Evolutionary conservation across 1,140 invertebrate species (phyloP), one percentile per base, ranked within the genome.

Genomic region (Lepidostoma basale): DNA sequence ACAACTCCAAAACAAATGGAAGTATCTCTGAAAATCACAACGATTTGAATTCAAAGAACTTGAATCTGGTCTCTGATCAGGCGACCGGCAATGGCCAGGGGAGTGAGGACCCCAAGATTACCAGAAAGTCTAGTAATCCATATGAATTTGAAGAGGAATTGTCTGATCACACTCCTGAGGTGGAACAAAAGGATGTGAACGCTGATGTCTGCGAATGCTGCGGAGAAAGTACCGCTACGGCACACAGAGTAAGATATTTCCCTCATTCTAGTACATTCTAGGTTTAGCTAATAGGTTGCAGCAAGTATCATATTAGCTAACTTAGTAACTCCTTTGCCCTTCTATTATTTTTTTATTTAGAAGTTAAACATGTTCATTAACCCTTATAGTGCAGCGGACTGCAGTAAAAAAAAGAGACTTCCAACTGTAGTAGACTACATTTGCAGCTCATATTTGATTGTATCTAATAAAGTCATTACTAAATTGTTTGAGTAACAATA

Each of bases 171-270:
- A 23, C 52, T 10, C 9, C 45, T 30, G 23, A 25, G 25, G n/a
- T 10, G 16, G 47, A 59, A 39, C 16, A 25, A 40, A 23, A 62
- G 25, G 23, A 26, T 26, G 22, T 8, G 16, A 28, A 12, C n/a
- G 12, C 40, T 20, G 76, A 79, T 60, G 74, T 80, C 14, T 85
- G 84, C 74, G 74, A 78, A 33, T 86, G 83, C 68, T 86, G 84
- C 75, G 83, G 82, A 16, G 84, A 85, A 77, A 81, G 84, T 30
- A 68, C 77, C 20, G 79, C 80, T 64, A 81, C 83, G 20, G 84
- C 83, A 67, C 84, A 86, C 75, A 77, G 74, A 64, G 83, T 85
- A 76, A 36, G 25, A n/a, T n/a, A n/a, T n/a, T n/a, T n/a, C n/a
- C n/a, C n/a, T n/a, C n/a, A n/a, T n/a, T n/a, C n/a, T n/a, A n/a